Evolutionary conservation across 2,888 invertebrate genomes (phyloP).

Genomic region (Tenthredo mesomela): DNA sequence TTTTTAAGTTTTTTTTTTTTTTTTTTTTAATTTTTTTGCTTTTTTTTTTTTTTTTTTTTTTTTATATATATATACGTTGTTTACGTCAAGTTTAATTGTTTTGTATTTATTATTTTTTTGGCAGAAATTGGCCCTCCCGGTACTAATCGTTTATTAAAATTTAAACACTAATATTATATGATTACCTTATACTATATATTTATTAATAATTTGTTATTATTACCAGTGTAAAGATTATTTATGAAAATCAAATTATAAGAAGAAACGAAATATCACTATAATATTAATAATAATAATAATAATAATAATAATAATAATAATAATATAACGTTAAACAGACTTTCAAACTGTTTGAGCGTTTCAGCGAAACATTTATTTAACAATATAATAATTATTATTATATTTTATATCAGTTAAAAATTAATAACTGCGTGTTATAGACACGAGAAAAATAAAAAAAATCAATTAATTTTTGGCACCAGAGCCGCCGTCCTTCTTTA

Average conservation of each 20-base stretch:
- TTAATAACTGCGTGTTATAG: neutral
- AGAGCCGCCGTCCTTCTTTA: neutral
- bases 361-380: neutral
- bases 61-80: neutral
- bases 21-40: neutral
- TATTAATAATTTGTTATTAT: neutral
- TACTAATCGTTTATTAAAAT: neutral
- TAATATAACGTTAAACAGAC: neutral
- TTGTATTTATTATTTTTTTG: neutral
- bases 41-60: neutral
- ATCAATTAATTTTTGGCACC: neutral
- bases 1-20: neutral
- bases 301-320: conserved; percentile 1
- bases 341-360: conserved; percentile 3
- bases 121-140: neutral
- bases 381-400: too few species aligned
- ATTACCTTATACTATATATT: neutral
- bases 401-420: neutral
- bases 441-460: neutral
- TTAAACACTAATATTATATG: neutral
- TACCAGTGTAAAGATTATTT: neutral
- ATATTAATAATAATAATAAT: neutral
- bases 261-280: neutral
- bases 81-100: neutral
- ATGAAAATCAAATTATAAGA: neutral